These are phyloP conservation scores for Bovichtus variegatus DNA, from an alignment of 2,797 vertebrate species.

Conservation along the genomic window DNA sequence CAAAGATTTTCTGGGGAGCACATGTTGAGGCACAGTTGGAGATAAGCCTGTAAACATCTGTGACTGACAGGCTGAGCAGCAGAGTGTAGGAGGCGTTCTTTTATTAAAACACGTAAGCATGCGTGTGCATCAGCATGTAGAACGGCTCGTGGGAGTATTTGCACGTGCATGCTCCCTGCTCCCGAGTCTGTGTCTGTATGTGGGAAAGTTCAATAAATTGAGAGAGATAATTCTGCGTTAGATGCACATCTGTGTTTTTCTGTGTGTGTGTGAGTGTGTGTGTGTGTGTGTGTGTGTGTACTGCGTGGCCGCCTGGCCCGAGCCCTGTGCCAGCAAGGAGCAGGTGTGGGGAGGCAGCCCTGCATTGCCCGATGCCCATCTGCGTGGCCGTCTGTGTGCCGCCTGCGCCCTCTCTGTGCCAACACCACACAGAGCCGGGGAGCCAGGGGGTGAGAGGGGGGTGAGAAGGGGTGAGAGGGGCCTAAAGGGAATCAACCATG, in stretches of 20 bases:
- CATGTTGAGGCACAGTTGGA: slow-evolving; percentile 74
- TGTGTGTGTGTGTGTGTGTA: slow-evolving; percentile 44
- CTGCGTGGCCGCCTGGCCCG: slow-evolving; percentile 55
- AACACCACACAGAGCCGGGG: slow-evolving; percentile 76
- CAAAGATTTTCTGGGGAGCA: slow-evolving; percentile 66
- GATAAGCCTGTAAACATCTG: slow-evolving; percentile 82
- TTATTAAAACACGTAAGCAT: slow-evolving; percentile 57
- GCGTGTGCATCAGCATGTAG: slow-evolving; percentile 49
- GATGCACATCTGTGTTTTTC: slow-evolving; percentile 72
- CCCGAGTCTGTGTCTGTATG: slow-evolving; percentile 38
- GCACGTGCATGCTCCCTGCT: slow-evolving; percentile 34
- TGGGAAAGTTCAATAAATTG: slow-evolving; percentile 68
- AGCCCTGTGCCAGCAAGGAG: slow-evolving; percentile 85
- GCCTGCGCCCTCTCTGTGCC: slow-evolving; percentile 85
- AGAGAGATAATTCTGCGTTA: slow-evolving; percentile 63
- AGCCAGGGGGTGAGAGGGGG: slow-evolving; percentile 64
- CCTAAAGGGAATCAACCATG: slow-evolving; percentile 81
- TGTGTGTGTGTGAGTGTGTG: slow-evolving; percentile 38
- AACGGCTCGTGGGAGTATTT: slow-evolving; percentile 53
- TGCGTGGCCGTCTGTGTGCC: slow-evolving; percentile 89
- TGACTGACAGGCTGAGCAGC: slow-evolving; percentile 78
- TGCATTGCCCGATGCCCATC: slow-evolving; percentile 87
- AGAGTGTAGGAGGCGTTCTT: slow-evolving; percentile 66
- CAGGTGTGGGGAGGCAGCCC: slow-evolving; percentile 88
- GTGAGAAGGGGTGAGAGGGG: slow-evolving; percentile 68